Conservation (phyloP, 2,113 vertebrate species). For the Cyrtonyx montezumae region DNA sequence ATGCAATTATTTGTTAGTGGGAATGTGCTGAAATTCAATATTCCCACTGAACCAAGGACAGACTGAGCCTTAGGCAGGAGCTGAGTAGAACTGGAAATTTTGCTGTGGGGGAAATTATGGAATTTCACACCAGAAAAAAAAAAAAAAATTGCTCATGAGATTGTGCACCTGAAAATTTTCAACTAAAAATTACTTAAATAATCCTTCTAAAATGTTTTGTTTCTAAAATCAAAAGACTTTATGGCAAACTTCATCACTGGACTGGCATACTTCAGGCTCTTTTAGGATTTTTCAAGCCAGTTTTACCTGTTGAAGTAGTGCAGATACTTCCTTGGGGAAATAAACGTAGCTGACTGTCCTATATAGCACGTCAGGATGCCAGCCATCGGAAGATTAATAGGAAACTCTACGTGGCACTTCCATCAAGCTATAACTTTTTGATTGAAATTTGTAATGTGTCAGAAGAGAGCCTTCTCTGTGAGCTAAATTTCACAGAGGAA, state of each 20-base stretch:
- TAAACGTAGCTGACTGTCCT: background rate
- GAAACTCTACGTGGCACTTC: background rate
- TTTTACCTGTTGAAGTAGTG: background rate
- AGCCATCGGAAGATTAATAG: background rate
- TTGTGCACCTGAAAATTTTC: background rate
- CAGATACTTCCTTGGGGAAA: background rate
- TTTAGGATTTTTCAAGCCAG: background rate
- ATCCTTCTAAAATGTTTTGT: background rate
- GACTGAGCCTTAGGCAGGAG: background rate
- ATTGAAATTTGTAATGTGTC: slow-evolving; percentile 20
- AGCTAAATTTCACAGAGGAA: background rate
- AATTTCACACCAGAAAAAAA: background rate
- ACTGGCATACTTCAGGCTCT: background rate
- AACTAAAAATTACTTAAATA: background rate
- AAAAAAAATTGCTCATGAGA: background rate
- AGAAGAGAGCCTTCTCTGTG: background rate
- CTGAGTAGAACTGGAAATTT: background rate
- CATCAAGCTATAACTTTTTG: slow-evolving; percentile 1
- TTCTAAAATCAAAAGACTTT: background rate
- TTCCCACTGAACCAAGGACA: background rate
- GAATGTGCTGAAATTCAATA: background rate
- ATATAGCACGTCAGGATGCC: background rate
- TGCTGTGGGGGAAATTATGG: background rate
- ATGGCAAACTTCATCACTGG: background rate
- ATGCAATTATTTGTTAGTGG: background rate